Evolutionary conservation across 37 sponge, comb jelly and placozoan genomes (phyloP).

Genomic region (Axinella damicornis): DNA sequence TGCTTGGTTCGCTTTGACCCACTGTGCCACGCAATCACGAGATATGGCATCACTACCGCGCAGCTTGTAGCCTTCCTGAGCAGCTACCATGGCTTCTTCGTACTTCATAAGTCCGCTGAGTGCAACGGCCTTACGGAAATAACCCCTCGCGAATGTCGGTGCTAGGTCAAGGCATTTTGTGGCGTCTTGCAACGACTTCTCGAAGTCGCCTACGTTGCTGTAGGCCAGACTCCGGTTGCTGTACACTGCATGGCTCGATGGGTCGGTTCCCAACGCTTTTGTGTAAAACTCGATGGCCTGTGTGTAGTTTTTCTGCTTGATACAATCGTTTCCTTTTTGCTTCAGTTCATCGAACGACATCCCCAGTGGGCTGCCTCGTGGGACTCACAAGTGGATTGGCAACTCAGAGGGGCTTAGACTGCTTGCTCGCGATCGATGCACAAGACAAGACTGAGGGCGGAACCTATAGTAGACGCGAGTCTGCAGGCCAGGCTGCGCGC

Average conservation of each 20-base stretch:
- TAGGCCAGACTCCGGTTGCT: constrained; percentile 60
- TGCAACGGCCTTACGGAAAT: constrained; percentile 33
- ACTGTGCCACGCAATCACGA: constrained; percentile 23
- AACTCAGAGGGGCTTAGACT: too few relatives aligned
- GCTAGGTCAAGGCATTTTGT: constrained; percentile 23
- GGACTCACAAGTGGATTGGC: too few relatives aligned
- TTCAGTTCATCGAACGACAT: too few relatives aligned
- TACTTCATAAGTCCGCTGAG: constrained; percentile 3
- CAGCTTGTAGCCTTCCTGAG: constrained; percentile 42
- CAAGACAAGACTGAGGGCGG: too few relatives aligned
- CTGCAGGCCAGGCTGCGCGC: too few relatives aligned
- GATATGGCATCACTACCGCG: constrained; percentile 29
- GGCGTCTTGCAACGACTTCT: constrained; percentile 40
- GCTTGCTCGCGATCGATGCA: too few relatives aligned
- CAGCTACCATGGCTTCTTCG: constrained; percentile 30
- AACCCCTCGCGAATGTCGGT: constrained; percentile 44
- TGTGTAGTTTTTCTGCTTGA: neutral
- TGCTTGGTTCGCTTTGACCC: constrained; percentile 21
- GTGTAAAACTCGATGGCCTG: constrained; percentile 12
- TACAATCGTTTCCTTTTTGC: neutral
- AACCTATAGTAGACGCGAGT: too few relatives aligned
- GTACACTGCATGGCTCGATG: constrained; percentile 24
- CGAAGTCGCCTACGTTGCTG: constrained; percentile 19
- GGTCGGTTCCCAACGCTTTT: constrained; percentile 9
- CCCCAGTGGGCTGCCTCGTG: too few relatives aligned